These are phyloP conservation scores for Holotrichia oblita DNA, from an alignment of 1,140 invertebrate species.

Conservation along the genomic window DNA sequence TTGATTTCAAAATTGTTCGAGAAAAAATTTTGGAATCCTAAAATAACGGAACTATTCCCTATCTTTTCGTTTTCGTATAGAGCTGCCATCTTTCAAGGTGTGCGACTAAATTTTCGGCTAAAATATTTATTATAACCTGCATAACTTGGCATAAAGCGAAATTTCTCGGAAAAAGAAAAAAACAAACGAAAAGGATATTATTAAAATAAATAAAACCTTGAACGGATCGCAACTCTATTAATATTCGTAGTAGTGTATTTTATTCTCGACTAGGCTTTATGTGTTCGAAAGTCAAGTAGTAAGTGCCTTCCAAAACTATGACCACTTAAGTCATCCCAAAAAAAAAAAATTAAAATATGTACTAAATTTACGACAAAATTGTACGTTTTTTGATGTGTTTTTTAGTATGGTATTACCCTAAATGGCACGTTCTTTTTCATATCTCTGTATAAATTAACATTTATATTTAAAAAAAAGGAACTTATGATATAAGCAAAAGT, in stretches of 20 bases:
- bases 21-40: slow-evolving; percentile 42
- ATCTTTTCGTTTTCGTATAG: slow-evolving; percentile 25
- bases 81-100: slow-evolving; percentile 9
- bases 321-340: slow-evolving; percentile 61
- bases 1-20: slow-evolving; percentile 40
- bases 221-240: slow-evolving; percentile 24
- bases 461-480: slow-evolving; percentile 48
- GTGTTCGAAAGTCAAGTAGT: slow-evolving; percentile 62
- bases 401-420: slow-evolving; percentile 58
- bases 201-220: not conserved
- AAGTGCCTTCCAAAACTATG: slow-evolving; percentile 62
- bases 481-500: slow-evolving; percentile 54
- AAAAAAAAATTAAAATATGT: slow-evolving; percentile 44
- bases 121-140: not conserved
- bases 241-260: slow-evolving; percentile 45
- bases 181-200: no score
- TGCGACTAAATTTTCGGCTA: not conserved
- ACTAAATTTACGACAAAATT: slow-evolving; percentile 59
- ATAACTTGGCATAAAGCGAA: not conserved
- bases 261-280: slow-evolving; percentile 60
- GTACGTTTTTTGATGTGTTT: slow-evolving; percentile 56
- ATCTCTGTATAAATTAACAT: slow-evolving; percentile 58
- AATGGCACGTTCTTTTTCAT: slow-evolving; percentile 62
- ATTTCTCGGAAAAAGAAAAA: slow-evolving; percentile 19
- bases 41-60: slow-evolving; percentile 27